phyloP scores from a whole-genome alignment of 1,140 invertebrate genomes.

The Drosophila equinoxialis region DNA sequence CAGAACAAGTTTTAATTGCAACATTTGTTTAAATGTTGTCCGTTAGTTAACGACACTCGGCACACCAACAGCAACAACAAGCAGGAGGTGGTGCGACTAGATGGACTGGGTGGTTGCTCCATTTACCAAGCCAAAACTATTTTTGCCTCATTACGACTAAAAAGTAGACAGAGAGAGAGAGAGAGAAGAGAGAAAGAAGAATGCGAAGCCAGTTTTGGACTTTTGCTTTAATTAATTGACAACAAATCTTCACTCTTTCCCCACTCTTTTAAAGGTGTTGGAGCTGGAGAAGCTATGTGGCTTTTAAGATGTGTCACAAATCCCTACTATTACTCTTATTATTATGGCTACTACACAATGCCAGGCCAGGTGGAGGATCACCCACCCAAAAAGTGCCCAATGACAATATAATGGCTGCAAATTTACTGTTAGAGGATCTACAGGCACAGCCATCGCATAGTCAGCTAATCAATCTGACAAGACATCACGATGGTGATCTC shows the following conservation, averaged over 20 bases:
- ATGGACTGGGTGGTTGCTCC: slow-evolving; percentile 61
- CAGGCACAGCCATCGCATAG: slow-evolving; percentile 57
- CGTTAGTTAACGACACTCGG: slow-evolving; percentile 57
- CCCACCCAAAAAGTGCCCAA: slow-evolving; percentile 28
- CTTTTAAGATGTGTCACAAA: slow-evolving; percentile 67
- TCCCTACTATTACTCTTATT: slow-evolving; percentile 39
- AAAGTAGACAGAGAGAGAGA: neutral
- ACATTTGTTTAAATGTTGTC: slow-evolving; percentile 81
- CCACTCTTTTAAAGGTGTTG: neutral
- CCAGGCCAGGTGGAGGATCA: slow-evolving; percentile 23
- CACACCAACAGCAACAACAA: slow-evolving; percentile 13
- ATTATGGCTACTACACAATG: slow-evolving; percentile 23
- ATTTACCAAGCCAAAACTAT: slow-evolving; percentile 73
- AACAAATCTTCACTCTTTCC: neutral
- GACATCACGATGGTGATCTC: slow-evolving; percentile 85
- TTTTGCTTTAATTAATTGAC: slow-evolving; percentile 66
- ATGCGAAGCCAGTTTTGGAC: slow-evolving; percentile 61
- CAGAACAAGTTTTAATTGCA: slow-evolving; percentile 80
- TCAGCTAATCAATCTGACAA: slow-evolving; percentile 83
- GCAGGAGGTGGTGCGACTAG: slow-evolving; percentile 32
- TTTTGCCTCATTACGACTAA: slow-evolving; percentile 67
- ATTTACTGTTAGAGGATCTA: slow-evolving; percentile 77
- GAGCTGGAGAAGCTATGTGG: slow-evolving; percentile 55
- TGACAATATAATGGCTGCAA: slow-evolving; percentile 63
- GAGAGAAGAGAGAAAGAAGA: slow-evolving; percentile 36